Conservation (phyloP, 2,797 vertebrate genomes). For the Pogoniulus pusillus region DNA sequence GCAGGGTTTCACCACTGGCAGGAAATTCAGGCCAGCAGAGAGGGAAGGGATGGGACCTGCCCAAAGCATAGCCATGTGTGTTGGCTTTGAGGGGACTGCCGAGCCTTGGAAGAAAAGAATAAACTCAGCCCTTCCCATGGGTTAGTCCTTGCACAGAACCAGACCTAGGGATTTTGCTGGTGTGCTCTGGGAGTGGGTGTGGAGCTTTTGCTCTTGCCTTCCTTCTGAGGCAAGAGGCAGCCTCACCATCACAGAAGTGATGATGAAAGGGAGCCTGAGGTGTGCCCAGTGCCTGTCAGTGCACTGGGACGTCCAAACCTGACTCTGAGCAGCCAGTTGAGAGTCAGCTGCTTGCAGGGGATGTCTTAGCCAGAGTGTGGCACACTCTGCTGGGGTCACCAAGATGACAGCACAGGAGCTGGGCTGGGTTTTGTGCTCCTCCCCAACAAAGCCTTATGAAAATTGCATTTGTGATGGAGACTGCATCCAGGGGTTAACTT, state of each 20-base stretch:
- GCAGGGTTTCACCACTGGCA: neutral
- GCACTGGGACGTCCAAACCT: accelerated
- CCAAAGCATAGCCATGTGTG: neutral
- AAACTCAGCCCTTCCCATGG: neutral
- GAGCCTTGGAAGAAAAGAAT: neutral
- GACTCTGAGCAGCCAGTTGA: neutral
- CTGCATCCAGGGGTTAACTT: neutral
- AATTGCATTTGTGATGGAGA: neutral
- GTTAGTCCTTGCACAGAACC: neutral
- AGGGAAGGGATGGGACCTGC: neutral
- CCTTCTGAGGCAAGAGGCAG: neutral
- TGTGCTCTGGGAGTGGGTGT: neutral
- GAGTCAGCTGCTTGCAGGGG: neutral
- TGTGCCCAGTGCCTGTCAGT: neutral
- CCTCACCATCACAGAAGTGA: neutral
- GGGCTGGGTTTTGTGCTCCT: neutral
- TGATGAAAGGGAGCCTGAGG: neutral
- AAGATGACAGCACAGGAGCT: neutral
- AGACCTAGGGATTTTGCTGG: neutral
- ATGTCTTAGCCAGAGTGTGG: neutral
- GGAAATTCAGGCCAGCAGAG: neutral
- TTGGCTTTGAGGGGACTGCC: neutral
- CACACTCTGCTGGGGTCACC: accelerated
- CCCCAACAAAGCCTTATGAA: neutral
- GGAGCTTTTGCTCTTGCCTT: neutral